phyloP scores from a whole-genome alignment of 2,888 invertebrate genomes.

The Dugesia japonica region DNA sequence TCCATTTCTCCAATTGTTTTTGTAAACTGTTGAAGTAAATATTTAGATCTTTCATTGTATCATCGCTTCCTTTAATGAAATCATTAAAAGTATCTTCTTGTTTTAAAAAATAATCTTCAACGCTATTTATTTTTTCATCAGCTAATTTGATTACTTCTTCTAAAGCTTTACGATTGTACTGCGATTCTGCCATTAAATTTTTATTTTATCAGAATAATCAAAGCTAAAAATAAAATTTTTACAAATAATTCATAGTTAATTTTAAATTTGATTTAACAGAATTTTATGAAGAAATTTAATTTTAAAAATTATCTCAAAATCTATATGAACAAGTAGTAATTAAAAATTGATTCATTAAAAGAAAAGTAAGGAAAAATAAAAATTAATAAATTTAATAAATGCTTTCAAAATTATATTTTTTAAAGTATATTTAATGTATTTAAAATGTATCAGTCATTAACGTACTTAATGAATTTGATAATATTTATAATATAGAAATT shows the following conservation, averaged over 20 bases:
- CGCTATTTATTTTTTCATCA: background rate
- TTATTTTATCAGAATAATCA: background rate
- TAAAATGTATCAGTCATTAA: too few species aligned
- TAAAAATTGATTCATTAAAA: background rate
- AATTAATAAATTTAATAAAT: too few species aligned
- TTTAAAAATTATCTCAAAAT: background rate
- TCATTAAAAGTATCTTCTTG: background rate
- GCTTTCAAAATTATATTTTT: too few species aligned
- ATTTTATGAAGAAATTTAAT: too few species aligned
- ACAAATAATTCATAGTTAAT: background rate
- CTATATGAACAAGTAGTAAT: background rate
- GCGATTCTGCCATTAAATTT: background rate
- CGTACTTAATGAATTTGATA: too few species aligned
- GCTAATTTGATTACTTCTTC: background rate
- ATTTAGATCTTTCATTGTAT: background rate
- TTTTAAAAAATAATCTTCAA: background rate
- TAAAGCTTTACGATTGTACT: background rate
- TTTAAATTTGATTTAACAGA: too few species aligned
- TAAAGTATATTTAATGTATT: too few species aligned
- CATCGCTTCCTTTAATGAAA: background rate
- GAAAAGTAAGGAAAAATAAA: too few species aligned
- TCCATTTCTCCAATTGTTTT: slow-evolving; percentile 6
- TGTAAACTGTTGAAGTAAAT: background rate
- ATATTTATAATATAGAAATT: too few species aligned
- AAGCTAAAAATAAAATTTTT: background rate